A percentile compares a stretch with the other conserved stretches of the same genome.
phyloP scores from a whole-genome alignment of 1,140 invertebrate genomes.

The Platorchestia sp. region DNA sequence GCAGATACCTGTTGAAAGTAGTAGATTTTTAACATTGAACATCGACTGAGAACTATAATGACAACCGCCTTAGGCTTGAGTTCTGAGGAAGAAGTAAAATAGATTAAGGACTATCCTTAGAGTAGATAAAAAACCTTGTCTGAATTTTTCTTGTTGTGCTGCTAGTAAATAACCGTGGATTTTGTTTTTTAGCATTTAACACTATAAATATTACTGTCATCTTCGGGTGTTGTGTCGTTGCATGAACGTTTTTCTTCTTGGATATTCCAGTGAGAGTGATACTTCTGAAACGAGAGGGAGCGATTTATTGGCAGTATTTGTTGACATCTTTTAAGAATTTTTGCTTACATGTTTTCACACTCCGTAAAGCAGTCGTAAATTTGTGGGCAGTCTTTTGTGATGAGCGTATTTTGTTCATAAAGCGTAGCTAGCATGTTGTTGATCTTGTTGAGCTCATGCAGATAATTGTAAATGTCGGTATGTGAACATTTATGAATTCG shows the following conservation, averaged over 20 bases:
- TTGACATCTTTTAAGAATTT: no score
- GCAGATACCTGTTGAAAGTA: not conserved
- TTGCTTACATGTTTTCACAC: no score
- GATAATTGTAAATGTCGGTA: not conserved
- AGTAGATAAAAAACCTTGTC: not conserved
- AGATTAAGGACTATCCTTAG: not conserved
- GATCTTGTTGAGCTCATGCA: not conserved
- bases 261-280: not conserved
- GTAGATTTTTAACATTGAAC: not conserved
- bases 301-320: not conserved
- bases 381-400: not conserved
- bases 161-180: not conserved
- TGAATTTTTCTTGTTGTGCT: not conserved
- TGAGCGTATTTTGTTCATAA: not conserved
- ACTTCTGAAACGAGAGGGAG: no score
- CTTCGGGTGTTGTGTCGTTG: not conserved
- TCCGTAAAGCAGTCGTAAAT: no score
- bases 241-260: not conserved
- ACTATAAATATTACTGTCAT: not conserved
- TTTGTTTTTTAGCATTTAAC: not conserved
- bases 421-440: not conserved
- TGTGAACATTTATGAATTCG: not conserved
- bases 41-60: not conserved
- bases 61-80: not conserved
- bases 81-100: not conserved